Base-by-base conservation (phyloP, 2,888 invertebrate genomes). In the Brachypalpus laphriformis region DNA sequence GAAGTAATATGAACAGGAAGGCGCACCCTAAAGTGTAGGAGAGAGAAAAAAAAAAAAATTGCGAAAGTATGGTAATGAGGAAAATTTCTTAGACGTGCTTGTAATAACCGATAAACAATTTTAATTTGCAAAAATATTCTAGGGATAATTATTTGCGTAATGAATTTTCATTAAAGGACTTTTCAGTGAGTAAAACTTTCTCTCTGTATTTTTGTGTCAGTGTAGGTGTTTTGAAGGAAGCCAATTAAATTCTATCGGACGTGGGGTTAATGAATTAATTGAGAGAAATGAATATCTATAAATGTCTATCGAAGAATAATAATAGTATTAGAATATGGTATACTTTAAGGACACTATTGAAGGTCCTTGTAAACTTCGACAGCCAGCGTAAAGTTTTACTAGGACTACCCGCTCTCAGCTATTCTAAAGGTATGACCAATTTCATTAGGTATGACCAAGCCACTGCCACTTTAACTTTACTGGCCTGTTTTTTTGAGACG, bases 81-180 rank as follows among this genome's bases (percentile, higher is more conserved):
- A 47, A 45, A 51, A 42, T 49, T 72, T 72, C 16, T 18, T 22
- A n/a, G 34, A 45, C 51, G 42, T 61, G 16, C 71, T 63, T 71
- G 71, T 56, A 56, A 65, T 63, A 78, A 65, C 71, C 71, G 56
- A 78, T 78, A 78, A 78, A 78, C 56, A 71, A 78, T 78, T 78
- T 78, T 71, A 71, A 78, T 71, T 78, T 63, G 56, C 56, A 63
- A 63, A 37, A 57, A 78, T 65, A 40, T 57, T 63, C 37, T 31
- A 28, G 16, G 28, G 63, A 63, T 71, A 59, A 77, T 70, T 77
- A 57, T 57, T 61, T 70, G 61, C 20, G 61, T 56, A 63, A 47
- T 71, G 65, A 78, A 65, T 78, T 70, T 47, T 78, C 71, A 49
- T 65, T 78, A 57, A 70, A 18, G 54, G 14, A 16, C 22, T 42